Evolutionary conservation across 2,113 vertebrate genomes (phyloP), one percentile per base, ranked within the genome.

Genomic region (Atractosteus spatula): DNA sequence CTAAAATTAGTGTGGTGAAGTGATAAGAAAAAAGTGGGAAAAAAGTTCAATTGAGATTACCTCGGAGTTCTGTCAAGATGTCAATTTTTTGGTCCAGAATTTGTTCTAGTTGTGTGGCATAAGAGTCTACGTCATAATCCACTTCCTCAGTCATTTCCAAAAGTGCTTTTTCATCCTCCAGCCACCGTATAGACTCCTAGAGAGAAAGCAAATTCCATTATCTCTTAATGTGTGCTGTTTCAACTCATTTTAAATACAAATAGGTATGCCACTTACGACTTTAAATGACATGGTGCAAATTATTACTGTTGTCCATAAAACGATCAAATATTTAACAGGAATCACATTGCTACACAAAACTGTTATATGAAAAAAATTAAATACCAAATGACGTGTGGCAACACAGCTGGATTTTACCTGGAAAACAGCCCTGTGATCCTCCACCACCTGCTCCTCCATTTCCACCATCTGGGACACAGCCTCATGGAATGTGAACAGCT

Each of bases 91-190:
- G 96, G 57, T 98, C 96, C 80, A 99, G 87, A 85, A 99, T 98
- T 76, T 94, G 95, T 85, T 99, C 97, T 51, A 99, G 95, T 70
- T 98, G 96, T 41, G 96, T 98, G 62, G 95, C 96, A 0, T 97
- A 99, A 1, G 96, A 94, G 76, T 99, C 97, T 3, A 97, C 96
- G 72, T 99, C 97, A 62, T 99, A 99, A 80, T 99, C 97, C 5
- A 99, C 97, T 89, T 98, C 97, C 89, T 99, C 96, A 0, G 97
- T 96, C 97, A 99, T 99, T 71, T 98, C 96, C 74, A 99, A 73
- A 17, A 99, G 95, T 2, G 93, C 88, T 83, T 98, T 99, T 88
- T 99, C 97, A 66, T 96, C 96, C 81, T 99, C 96, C 81, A 99
- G 81, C 95, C 97, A 99, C 80, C 94, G 92, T 81, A 99, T 97